Percentiles rank a stretch among this genome's conserved stretches.
Conservation (phyloP, 37 sponge, comb jelly and placozoan species). For the Petrosia ficiformis region DNA sequence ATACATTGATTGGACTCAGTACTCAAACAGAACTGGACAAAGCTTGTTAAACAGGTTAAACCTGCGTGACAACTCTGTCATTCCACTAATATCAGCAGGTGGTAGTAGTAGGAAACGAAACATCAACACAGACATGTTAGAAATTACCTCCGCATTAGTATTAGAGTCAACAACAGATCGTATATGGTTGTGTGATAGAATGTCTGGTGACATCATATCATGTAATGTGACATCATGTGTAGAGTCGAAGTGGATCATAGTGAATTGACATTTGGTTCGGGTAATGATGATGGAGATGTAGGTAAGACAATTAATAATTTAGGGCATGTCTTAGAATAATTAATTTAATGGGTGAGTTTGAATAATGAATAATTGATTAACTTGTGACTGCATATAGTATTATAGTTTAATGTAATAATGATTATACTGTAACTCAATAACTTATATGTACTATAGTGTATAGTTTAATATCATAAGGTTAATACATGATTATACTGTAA, state of each 20-base stretch:
- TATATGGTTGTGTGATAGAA: constrained; percentile 29
- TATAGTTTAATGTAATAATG: no score
- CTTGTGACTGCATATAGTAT: no score
- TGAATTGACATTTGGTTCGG: no score
- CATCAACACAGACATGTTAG: neutral
- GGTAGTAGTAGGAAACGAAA: neutral
- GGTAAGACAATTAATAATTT: no score
- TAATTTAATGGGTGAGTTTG: no score
- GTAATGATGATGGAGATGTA: no score
- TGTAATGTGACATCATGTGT: neutral
- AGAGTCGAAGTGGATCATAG: neutral
- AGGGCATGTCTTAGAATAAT: no score
- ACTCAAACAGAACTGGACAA: neutral
- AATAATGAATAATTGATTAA: no score
- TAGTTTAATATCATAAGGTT: no score
- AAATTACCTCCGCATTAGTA: constrained; percentile 15
- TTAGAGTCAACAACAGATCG: constrained; percentile 34
- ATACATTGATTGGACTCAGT: constrained; percentile 24
- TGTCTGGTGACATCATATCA: constrained; percentile 37
- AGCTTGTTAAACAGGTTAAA: constrained; percentile 3
- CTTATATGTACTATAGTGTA: no score
- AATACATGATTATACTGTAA: no score
- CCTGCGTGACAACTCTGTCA: neutral
- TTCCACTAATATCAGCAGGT: neutral
- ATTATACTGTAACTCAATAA: no score